Percentiles rank a stretch among this genome's conserved stretches.
These are phyloP conservation scores for Murina feae DNA, from an alignment of 2,113 vertebrate species.

Conservation along the genomic window DNA sequence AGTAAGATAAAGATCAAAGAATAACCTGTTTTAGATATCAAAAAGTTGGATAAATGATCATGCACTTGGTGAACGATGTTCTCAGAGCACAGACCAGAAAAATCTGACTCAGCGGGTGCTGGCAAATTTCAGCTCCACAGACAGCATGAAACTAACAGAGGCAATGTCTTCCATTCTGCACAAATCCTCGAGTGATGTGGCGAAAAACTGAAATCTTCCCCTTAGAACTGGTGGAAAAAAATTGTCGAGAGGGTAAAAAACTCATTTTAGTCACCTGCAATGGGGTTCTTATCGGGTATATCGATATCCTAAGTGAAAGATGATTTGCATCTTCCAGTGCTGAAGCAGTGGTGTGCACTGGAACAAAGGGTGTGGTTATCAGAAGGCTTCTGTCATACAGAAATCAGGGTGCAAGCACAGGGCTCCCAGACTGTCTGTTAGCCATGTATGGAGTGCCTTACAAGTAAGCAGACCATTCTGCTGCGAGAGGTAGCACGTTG, in stretches of 20 bases:
- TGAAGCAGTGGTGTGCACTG: neutral
- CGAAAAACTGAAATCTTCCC: neutral
- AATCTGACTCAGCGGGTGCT: neutral
- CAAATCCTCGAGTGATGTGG: neutral
- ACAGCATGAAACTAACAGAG: neutral
- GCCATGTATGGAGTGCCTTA: neutral
- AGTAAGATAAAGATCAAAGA: neutral
- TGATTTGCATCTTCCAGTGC: neutral
- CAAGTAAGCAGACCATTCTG: neutral
- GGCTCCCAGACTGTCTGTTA: neutral
- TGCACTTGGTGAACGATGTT: neutral
- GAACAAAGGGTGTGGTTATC: neutral
- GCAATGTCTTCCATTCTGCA: neutral
- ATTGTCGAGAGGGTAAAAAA: neutral
- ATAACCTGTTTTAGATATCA: neutral
- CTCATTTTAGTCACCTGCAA: neutral
- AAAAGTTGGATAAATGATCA: constrained; percentile 12
- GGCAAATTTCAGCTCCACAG: neutral
- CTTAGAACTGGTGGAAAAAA: neutral
- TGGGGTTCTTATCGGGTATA: neutral
- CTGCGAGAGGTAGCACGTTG: neutral
- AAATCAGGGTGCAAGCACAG: neutral
- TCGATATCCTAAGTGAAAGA: neutral
- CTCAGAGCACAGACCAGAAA: neutral
- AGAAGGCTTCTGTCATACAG: neutral